These are phyloP conservation scores for Umimayanthus chanpuru DNA, from an alignment of 92 coral and sea anemone genomes.

Conservation along the genomic window DNA sequence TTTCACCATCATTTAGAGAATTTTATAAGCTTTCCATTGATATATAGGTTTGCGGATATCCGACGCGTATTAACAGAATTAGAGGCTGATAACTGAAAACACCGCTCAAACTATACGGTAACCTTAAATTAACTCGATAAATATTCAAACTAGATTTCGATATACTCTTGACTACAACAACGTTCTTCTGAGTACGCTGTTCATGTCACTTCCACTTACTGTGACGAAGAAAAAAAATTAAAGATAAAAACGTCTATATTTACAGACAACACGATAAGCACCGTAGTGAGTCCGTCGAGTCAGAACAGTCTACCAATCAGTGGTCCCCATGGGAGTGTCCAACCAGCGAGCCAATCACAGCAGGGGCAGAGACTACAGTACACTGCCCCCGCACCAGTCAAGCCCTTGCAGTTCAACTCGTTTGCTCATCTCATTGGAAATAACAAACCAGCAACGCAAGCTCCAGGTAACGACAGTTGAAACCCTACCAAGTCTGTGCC, in stretches of 20 bases:
- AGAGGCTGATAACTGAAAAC: too few relatives aligned
- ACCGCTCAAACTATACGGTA: too few relatives aligned
- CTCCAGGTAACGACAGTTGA: conserved; percentile 19
- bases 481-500: not conserved
- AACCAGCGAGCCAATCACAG: not conserved
- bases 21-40: too few relatives aligned
- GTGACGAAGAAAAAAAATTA: not conserved
- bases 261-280: conserved; percentile 6
- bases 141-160: not conserved
- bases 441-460: not conserved
- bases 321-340: not conserved
- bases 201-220: not conserved
- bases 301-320: not conserved
- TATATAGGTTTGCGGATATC: too few relatives aligned
- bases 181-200: not conserved
- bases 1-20: too few relatives aligned
- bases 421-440: conserved; percentile 13
- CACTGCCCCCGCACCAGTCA: not conserved
- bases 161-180: not conserved
- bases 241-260: not conserved
- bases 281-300: conserved; percentile 5
- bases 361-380: not conserved
- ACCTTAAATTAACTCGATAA: too few relatives aligned
- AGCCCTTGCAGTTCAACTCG: not conserved
- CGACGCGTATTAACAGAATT: too few relatives aligned